A percentile compares a stretch with the other conserved stretches of the same genome.
Evolutionary conservation across 2,113 vertebrate species (phyloP).

Genomic region (Xiphorhynchus elegans): DNA sequence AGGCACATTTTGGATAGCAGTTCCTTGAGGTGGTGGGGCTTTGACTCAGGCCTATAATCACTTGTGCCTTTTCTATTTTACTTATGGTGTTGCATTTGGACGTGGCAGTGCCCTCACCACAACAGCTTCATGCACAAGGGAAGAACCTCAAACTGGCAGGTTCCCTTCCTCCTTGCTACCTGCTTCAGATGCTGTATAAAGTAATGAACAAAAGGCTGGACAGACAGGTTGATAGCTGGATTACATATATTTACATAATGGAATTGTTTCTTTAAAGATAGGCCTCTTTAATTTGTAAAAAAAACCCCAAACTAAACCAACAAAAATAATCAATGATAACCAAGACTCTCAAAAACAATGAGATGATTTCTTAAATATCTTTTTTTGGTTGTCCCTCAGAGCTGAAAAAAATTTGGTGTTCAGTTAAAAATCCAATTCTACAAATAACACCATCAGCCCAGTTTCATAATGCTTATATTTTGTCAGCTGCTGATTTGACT

Average conservation of each 20-base stretch:
- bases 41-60: background rate
- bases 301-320: background rate
- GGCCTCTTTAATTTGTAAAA: background rate
- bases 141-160: background rate
- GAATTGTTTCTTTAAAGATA: background rate
- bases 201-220: background rate
- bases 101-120: background rate
- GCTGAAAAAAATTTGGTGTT: background rate
- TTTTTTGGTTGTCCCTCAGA: background rate
- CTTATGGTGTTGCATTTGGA: background rate
- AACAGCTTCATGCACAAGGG: background rate
- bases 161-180: background rate
- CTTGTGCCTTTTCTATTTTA: background rate
- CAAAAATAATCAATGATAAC: background rate
- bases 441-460: background rate
- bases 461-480: constrained; percentile 21
- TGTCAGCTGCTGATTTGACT: constrained; percentile 40
- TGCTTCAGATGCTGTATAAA: background rate
- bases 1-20: background rate
- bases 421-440: background rate
- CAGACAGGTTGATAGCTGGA: background rate
- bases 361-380: background rate
- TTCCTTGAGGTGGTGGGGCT: background rate
- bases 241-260: background rate
- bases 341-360: background rate